phyloP scores from a whole-genome alignment of 2,888 invertebrate genomes.

The Dasypolia templi region DNA sequence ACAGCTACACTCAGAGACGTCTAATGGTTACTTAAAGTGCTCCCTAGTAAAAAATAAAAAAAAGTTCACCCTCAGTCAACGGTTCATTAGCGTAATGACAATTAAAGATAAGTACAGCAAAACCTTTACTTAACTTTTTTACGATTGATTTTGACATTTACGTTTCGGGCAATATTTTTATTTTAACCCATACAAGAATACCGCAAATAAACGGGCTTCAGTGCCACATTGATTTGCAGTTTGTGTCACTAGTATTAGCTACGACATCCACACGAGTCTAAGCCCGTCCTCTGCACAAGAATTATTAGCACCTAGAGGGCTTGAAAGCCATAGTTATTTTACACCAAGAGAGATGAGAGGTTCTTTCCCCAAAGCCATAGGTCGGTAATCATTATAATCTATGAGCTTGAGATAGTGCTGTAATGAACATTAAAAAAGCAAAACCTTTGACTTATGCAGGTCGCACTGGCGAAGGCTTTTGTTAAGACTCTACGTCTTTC shows the following conservation, averaged over 20 bases:
- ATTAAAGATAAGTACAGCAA: too few relatives aligned
- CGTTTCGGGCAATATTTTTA: too few relatives aligned
- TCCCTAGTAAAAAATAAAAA: too few relatives aligned
- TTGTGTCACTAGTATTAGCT: neutral
- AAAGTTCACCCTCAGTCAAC: too few relatives aligned
- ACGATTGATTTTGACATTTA: too few relatives aligned
- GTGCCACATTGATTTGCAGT: neutral
- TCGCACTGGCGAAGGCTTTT: neutral
- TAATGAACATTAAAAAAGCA: neutral
- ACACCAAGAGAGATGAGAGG: neutral
- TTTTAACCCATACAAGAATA: neutral
- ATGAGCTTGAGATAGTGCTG: neutral
- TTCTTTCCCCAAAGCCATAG: neutral
- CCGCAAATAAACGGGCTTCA: neutral
- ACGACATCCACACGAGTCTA: neutral
- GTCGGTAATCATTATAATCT: neutral
- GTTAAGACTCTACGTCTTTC: neutral
- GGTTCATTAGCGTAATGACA: too few relatives aligned
- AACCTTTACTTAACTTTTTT: too few relatives aligned
- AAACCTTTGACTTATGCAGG: neutral
- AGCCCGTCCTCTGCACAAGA: neutral
- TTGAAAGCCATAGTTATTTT: neutral
- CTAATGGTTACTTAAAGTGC: too few relatives aligned
- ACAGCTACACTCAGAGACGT: too few relatives aligned
- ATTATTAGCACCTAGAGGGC: neutral